These are phyloP conservation scores for Anser cygnoides DNA, from an alignment of 2,113 vertebrate genomes.

Conservation along the genomic window DNA sequence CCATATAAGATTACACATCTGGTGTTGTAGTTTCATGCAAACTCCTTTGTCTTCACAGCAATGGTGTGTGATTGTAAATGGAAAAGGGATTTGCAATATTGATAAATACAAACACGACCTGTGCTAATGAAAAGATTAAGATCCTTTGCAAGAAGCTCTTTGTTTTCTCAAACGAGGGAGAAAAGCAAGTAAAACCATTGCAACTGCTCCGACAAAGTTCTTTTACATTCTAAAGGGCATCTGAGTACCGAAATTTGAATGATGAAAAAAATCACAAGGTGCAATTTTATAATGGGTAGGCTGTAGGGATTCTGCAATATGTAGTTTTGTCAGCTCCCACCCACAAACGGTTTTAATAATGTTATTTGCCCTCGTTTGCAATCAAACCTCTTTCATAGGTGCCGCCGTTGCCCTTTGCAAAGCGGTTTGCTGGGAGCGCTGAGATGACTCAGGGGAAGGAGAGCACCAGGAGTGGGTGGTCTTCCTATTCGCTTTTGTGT, in stretches of 20 bases:
- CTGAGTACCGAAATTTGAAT: background rate
- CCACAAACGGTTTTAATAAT: background rate
- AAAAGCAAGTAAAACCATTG: background rate
- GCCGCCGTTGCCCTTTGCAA: background rate
- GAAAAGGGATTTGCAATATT: background rate
- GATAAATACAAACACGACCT: background rate
- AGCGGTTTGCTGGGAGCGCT: background rate
- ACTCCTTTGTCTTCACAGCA: background rate
- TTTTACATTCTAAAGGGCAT: background rate
- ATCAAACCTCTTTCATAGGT: background rate
- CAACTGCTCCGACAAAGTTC: background rate
- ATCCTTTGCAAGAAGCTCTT: background rate
- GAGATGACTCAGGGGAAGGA: background rate
- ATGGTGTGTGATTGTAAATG: background rate
- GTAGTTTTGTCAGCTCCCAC: background rate
- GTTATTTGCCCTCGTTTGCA: background rate
- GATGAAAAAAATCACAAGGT: background rate
- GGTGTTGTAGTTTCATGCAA: background rate
- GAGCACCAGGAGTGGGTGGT: background rate
- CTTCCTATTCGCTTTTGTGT: background rate
- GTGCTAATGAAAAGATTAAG: background rate
- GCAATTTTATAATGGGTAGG: background rate
- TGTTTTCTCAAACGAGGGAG: background rate
- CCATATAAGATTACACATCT: background rate
- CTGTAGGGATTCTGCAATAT: background rate